Evolutionary conservation across 2,797 vertebrate species (phyloP).

Genomic region (Streptopelia turtur): DNA sequence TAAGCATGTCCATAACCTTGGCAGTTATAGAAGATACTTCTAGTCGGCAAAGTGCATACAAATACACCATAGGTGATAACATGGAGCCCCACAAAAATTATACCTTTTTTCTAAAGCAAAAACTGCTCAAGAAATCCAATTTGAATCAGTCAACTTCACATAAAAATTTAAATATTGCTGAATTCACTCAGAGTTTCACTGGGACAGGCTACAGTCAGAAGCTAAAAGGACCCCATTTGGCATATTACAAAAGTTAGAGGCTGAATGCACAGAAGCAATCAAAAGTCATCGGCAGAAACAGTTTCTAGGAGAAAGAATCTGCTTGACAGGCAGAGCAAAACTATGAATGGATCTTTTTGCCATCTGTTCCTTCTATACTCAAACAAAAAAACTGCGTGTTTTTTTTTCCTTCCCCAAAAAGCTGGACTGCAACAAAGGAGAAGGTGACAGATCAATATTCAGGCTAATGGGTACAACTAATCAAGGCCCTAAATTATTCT

Average conservation of each 20-base stretch:
- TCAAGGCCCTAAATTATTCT: background rate
- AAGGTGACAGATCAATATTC: background rate
- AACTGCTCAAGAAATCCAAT: background rate
- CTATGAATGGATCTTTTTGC: background rate
- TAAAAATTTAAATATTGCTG: background rate
- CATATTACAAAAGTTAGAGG: background rate
- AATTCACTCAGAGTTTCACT: background rate
- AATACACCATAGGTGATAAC: rapidly evolving
- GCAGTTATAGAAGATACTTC: background rate
- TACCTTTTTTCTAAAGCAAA: background rate
- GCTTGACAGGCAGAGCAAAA: background rate
- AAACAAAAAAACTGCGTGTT: background rate
- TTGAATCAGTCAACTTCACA: background rate
- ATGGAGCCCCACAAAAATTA: background rate
- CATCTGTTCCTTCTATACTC: background rate
- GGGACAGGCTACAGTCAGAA: background rate
- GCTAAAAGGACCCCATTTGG: background rate
- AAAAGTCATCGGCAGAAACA: background rate
- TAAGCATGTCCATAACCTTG: background rate
- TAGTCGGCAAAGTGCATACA: background rate
- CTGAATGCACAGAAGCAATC: background rate
- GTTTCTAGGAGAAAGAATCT: background rate
- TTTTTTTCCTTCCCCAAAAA: background rate
- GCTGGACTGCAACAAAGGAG: background rate
- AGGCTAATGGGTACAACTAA: background rate